These are phyloP conservation scores for Drosophila bocki DNA, from an alignment of 1,140 invertebrate species.

Conservation along the genomic window DNA sequence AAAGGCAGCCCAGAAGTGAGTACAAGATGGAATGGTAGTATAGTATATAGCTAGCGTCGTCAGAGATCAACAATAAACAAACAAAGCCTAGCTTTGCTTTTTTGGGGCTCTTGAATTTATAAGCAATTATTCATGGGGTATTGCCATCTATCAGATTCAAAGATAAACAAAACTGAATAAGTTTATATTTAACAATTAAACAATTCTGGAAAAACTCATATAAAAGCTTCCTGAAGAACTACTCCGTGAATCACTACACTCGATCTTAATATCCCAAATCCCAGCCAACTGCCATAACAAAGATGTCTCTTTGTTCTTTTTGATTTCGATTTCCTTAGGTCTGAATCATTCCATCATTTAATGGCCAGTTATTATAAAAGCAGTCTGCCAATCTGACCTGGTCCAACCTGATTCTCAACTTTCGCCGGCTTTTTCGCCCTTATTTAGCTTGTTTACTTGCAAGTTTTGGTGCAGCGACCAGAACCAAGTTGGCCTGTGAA, in stretches of 20 bases:
- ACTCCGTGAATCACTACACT: slow-evolving; percentile 9
- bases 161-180: background rate
- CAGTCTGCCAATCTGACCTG: slow-evolving; percentile 13
- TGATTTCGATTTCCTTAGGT: background rate
- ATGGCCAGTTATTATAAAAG: slow-evolving; percentile 1
- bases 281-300: slow-evolving; percentile 17
- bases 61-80: background rate
- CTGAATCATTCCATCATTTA: slow-evolving; percentile 2
- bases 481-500: slow-evolving; percentile 32
- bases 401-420: slow-evolving; percentile 75
- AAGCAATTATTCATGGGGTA: background rate
- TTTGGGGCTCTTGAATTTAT: background rate
- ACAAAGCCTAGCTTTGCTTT: background rate
- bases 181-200: no score
- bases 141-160: background rate
- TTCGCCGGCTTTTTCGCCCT: slow-evolving; percentile 54
- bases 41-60: background rate
- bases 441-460: slow-evolving; percentile 30
- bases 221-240: background rate
- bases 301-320: slow-evolving; percentile 36
- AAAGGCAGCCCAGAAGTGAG: slow-evolving; percentile 50
- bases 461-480: slow-evolving; percentile 50
- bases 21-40: background rate
- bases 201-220: background rate
- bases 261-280: background rate